Base-by-base conservation (phyloP, 2,113 vertebrate genomes). In the Microtus ochrogaster region DNA sequence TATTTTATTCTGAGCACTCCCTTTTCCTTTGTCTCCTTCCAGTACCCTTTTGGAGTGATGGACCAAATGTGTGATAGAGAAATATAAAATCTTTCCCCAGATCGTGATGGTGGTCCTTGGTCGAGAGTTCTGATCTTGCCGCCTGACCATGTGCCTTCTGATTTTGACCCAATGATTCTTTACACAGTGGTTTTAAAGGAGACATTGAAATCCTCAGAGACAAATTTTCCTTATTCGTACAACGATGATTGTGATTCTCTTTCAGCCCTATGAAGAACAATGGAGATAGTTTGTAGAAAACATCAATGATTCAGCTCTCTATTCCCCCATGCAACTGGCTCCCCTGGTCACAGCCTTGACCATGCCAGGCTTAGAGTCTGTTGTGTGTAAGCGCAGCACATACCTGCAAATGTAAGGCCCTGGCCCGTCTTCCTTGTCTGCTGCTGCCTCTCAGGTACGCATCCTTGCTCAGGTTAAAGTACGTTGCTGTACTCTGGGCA, bases 51-150 rank as follows among this genome's bases (percentile, higher is more conserved):
- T 86, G 81, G 84, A 78, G 28, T 84, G 49, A 79, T 44, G 87
- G 95, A 81, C 49, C 89, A 96, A 97, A 63, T 96, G 95, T 89
- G 65, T 0, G 0, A 47, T 85, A 93, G 84, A 98, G 55, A 61
- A 39, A 39, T 88, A 97, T 93, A 66, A 97, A 97, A 97, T 94
- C 93, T 90, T 96, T 93, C 96, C 98, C 93, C 95, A 1, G 0
- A 82, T 41, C 94, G 79, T 81, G 96, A 65, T 91, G 77, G 66
- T 97, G 94, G 92, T 95, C 89, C 66, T 97, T 72, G 49, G 77
- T 96, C 86, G 47, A 89, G 83, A 95, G 95, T 96, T 97, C 94
- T 97, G 77, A 91, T 89, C 97, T 97, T 92, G 81, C 88, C 92
- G 83, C 81, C 44, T 8, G 21, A 76, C 66, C 39, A 61, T 8